A percentile compares a stretch with the other conserved stretches of the same genome.
These are phyloP conservation scores for Alectura lathami DNA, from an alignment of 2,113 vertebrate genomes.

Conservation along the genomic window DNA sequence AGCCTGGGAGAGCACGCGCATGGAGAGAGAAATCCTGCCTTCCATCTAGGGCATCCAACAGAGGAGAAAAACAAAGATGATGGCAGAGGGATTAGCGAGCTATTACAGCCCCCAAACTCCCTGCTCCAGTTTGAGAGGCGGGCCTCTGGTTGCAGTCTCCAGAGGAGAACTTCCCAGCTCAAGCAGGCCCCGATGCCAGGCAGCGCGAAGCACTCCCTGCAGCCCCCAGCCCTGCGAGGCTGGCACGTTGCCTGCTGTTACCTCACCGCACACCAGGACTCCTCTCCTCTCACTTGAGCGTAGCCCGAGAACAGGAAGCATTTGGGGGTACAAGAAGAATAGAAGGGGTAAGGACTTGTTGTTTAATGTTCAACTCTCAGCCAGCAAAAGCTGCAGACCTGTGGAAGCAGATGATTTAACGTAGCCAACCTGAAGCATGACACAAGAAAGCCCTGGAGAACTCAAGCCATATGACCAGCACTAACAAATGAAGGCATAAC, in stretches of 20 bases:
- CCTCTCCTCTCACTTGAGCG: neutral
- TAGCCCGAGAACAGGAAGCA: accelerated
- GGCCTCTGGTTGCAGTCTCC: neutral
- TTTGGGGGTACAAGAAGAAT: neutral
- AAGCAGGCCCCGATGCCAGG: neutral
- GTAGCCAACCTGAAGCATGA: accelerated
- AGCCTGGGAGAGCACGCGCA: neutral
- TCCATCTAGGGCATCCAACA: neutral
- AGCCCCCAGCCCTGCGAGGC: accelerated
- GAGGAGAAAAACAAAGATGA: neutral
- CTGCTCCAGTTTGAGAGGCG: neutral
- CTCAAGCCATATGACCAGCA: neutral
- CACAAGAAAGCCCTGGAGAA: neutral
- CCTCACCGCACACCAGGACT: accelerated
- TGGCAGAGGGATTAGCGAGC: neutral
- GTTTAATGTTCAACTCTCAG: neutral
- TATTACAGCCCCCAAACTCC: neutral
- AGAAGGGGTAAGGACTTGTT: neutral
- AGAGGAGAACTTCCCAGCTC: neutral
- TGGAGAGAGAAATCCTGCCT: neutral
- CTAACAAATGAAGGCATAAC: too few species aligned
- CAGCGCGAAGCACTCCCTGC: neutral
- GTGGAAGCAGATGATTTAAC: neutral
- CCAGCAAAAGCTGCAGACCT: neutral
- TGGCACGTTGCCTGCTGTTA: accelerated